phyloP scores from a whole-genome alignment of 2,888 invertebrate species.

The Drosophila lacicola region DNA sequence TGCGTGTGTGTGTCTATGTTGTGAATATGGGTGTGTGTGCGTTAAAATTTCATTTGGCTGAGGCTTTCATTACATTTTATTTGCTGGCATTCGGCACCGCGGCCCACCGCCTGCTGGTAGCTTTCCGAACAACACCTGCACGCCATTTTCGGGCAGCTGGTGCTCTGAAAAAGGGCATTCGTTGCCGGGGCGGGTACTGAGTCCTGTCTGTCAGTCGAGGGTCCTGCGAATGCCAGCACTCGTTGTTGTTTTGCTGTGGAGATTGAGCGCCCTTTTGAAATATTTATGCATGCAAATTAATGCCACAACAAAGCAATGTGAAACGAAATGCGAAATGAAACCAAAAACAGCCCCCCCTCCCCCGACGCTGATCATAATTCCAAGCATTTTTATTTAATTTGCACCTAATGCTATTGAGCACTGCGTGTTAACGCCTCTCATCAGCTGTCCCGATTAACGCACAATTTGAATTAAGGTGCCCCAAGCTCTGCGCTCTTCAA shows the following conservation, averaged over 20 bases:
- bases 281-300: constrained; percentile 74
- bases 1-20: not conserved
- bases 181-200: not conserved
- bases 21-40: constrained; percentile 28
- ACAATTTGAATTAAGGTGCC: constrained; percentile 1
- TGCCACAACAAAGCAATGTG: constrained; percentile 38
- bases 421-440: constrained; percentile 17
- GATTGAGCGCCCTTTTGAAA: constrained; percentile 57
- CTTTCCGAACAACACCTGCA: constrained; percentile 38
- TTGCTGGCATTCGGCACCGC: constrained; percentile 48
- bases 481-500: not conserved
- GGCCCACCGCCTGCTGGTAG: constrained; percentile 5
- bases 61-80: constrained; percentile 67
- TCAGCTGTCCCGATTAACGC: constrained; percentile 22
- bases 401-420: constrained; percentile 38
- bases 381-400: constrained; percentile 33
- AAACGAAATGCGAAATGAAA: constrained; percentile 31
- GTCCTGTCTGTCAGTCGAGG: not conserved
- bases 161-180: constrained; percentile 9
- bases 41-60: constrained; percentile 61
- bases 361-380: constrained; percentile 6
- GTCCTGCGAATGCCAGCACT: constrained; percentile 9
- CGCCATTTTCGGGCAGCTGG: constrained; percentile 8
- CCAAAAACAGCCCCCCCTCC: constrained; percentile 3
- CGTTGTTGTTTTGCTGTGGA: constrained; percentile 34